These are phyloP conservation scores for Drosophila micromelanica DNA, from an alignment of 1,140 invertebrate genomes.

Conservation along the genomic window DNA sequence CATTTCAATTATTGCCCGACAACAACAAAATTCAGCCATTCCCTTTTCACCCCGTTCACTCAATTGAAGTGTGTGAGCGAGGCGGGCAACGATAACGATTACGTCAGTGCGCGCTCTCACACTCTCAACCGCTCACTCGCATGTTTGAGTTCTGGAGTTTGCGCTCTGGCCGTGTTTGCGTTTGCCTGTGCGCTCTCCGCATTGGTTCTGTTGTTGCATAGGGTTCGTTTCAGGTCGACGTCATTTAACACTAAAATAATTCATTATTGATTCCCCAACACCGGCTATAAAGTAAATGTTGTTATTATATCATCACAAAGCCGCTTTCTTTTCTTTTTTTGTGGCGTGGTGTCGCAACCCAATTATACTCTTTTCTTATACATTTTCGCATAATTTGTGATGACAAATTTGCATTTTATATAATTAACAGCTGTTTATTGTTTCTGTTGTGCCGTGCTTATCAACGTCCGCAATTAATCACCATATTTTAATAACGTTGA, in stretches of 20 bases:
- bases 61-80: slow-evolving; percentile 37
- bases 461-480: slow-evolving; percentile 28
- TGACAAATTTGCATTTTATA: slow-evolving; percentile 60
- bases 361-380: slow-evolving; percentile 13
- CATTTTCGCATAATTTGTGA: slow-evolving; percentile 49
- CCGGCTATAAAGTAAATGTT: slow-evolving; percentile 56
- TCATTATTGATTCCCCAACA: slow-evolving; percentile 57
- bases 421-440: slow-evolving; percentile 67
- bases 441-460: slow-evolving; percentile 18
- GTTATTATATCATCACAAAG: slow-evolving; percentile 67
- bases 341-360: slow-evolving; percentile 22
- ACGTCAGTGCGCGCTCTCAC: slow-evolving; percentile 66
- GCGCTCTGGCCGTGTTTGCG: slow-evolving; percentile 40
- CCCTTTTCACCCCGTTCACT: slow-evolving; percentile 14
- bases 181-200: slow-evolving; percentile 15
- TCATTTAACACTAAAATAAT: slow-evolving; percentile 40
- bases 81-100: slow-evolving; percentile 54
- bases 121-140: slow-evolving; percentile 4
- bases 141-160: slow-evolving; percentile 67
- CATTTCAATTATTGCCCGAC: slow-evolving; percentile 63
- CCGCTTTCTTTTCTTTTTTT: slow-evolving; percentile 62
- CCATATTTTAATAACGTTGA: slow-evolving; percentile 23
- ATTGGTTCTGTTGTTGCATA: slow-evolving; percentile 14
- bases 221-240: slow-evolving; percentile 16
- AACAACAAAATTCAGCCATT: slow-evolving; percentile 47